Conservation (phyloP, 2,113 vertebrate genomes). For the Sterrhoptilus dennistouni region DNA sequence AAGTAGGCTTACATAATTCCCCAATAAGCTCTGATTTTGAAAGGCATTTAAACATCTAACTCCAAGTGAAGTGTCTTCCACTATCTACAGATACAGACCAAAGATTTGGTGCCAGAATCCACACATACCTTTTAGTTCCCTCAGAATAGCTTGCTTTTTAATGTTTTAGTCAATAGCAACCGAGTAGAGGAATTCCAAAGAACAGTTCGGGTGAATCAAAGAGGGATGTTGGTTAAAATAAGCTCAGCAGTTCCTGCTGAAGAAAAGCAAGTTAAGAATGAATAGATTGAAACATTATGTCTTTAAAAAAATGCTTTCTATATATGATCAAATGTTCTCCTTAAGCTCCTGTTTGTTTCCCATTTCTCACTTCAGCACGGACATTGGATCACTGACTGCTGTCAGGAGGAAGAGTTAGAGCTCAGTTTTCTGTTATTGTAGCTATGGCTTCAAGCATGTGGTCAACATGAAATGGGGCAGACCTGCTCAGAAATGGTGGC, state of each 20-base stretch:
- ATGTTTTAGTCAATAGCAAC: background rate
- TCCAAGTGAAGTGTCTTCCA: background rate
- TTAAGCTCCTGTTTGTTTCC: background rate
- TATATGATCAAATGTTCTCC: background rate
- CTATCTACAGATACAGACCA: background rate
- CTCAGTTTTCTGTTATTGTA: background rate
- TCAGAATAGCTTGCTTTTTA: background rate
- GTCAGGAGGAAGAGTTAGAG: background rate
- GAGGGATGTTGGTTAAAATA: background rate
- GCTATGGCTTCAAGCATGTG: background rate
- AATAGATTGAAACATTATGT: background rate
- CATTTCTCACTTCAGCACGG: background rate
- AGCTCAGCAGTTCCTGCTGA: background rate
- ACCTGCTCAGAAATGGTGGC: background rate
- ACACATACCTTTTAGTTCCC: background rate
- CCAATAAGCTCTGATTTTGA: background rate
- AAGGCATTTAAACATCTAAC: background rate
- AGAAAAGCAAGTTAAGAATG: background rate
- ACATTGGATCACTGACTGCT: background rate
- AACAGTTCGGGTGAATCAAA: background rate
- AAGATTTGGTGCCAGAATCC: background rate
- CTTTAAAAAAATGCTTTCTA: background rate
- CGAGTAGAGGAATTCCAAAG: background rate
- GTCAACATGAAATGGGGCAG: background rate
- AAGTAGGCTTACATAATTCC: background rate